Evolutionary conservation across 2,113 vertebrate genomes (phyloP).

Genomic region (Rhodinocichla rosea): DNA sequence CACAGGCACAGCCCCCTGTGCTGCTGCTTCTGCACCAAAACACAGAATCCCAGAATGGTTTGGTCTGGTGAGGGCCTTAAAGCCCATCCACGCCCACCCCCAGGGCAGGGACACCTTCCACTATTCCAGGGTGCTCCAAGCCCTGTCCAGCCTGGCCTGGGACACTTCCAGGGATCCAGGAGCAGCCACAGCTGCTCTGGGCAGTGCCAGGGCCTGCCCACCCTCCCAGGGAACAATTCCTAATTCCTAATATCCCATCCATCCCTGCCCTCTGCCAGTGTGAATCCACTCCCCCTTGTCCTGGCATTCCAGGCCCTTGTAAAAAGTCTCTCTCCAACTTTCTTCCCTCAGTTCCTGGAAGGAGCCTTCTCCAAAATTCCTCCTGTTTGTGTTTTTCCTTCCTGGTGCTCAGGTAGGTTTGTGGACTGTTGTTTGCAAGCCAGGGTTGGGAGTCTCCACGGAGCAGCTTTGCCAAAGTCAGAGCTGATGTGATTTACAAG

Average conservation of each 20-base stretch:
- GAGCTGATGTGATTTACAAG: neutral
- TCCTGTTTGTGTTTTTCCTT: rapidly evolving
- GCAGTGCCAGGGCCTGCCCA: rapidly evolving
- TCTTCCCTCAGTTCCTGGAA: neutral
- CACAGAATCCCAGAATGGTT: neutral
- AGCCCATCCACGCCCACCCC: rapidly evolving
- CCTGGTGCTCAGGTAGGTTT: neutral
- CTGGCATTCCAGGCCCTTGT: neutral
- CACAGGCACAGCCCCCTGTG: rapidly evolving
- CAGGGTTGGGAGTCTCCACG: neutral
- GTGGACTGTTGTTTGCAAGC: neutral
- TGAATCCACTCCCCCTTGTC: neutral
- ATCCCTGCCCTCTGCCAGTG: neutral
- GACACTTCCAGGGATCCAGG: neutral
- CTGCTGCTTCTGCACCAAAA: neutral
- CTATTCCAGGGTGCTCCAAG: rapidly evolving
- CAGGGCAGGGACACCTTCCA: neutral
- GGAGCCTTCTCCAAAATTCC: neutral
- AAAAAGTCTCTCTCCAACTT: neutral
- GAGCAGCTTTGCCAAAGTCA: neutral
- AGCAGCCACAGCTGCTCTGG: neutral
- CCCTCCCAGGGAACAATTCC: rapidly evolving
- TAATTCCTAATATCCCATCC: rapidly evolving
- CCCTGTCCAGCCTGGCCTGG: rapidly evolving
- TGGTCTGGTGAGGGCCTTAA: too few relatives aligned